Conservation (phyloP, 2,113 vertebrate genomes). For the Coptodon bakossiorum region DNA sequence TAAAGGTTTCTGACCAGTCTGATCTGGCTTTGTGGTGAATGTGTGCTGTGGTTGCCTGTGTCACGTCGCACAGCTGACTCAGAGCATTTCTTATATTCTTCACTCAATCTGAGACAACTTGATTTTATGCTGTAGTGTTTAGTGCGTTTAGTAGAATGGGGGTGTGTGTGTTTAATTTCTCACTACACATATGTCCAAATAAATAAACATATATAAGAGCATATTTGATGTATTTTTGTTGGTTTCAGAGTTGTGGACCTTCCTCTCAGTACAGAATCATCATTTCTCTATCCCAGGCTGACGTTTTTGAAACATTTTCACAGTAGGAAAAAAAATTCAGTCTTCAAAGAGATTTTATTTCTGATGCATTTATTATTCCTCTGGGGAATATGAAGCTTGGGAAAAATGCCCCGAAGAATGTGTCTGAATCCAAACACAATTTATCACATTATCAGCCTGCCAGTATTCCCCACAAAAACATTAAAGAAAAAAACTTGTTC, state of each 20-base stretch:
- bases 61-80: background rate
- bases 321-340: background rate
- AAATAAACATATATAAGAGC: background rate
- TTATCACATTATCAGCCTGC: background rate
- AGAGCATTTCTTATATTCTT: background rate
- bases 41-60: background rate
- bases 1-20: slow-evolving; percentile 37
- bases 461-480: background rate
- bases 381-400: background rate
- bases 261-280: background rate
- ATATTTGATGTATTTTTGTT: background rate
- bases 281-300: background rate
- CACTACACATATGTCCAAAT: background rate
- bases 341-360: slow-evolving; percentile 7
- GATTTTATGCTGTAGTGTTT: background rate
- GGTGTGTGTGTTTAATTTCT: background rate
- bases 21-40: slow-evolving; percentile 28
- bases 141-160: background rate
- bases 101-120: background rate
- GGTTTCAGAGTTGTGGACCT: background rate
- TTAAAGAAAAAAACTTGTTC: background rate
- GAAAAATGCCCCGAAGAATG: background rate
- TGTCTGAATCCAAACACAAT: background rate
- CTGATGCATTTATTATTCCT: background rate
- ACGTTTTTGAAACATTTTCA: background rate